phyloP scores from a whole-genome alignment of 2,113 vertebrate species.

The Apodemus sylvaticus region DNA sequence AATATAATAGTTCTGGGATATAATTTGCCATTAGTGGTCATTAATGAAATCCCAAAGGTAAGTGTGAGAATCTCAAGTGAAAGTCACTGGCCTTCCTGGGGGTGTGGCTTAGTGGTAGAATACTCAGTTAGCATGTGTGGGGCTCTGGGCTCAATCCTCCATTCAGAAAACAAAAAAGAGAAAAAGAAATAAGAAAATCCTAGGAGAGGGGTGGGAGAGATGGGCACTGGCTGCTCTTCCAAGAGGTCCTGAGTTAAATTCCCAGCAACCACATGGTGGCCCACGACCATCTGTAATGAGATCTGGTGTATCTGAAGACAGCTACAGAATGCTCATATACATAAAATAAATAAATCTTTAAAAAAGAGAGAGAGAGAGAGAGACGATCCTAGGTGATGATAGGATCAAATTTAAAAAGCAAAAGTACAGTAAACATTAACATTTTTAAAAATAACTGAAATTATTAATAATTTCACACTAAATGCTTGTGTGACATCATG shows the following conservation, averaged over 20 bases:
- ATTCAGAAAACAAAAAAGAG: background rate
- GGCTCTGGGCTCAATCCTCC: background rate
- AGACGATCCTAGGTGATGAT: background rate
- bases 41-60: background rate
- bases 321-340: too few relatives aligned
- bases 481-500: background rate
- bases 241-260: too few relatives aligned
- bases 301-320: too few relatives aligned
- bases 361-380: background rate
- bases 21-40: background rate
- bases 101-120: background rate
- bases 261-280: too few relatives aligned
- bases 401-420: conserved; percentile 27
- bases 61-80: background rate
- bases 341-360: too few relatives aligned
- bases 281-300: too few relatives aligned
- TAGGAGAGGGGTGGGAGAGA: background rate
- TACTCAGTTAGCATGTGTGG: background rate
- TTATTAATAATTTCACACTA: background rate
- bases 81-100: background rate
- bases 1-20: background rate
- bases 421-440: background rate
- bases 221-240: too few relatives aligned
- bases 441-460: background rate
- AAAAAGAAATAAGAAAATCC: background rate